Base-by-base conservation (phyloP, 2,797 vertebrate genomes). In the Cynopterus sphinx region DNA sequence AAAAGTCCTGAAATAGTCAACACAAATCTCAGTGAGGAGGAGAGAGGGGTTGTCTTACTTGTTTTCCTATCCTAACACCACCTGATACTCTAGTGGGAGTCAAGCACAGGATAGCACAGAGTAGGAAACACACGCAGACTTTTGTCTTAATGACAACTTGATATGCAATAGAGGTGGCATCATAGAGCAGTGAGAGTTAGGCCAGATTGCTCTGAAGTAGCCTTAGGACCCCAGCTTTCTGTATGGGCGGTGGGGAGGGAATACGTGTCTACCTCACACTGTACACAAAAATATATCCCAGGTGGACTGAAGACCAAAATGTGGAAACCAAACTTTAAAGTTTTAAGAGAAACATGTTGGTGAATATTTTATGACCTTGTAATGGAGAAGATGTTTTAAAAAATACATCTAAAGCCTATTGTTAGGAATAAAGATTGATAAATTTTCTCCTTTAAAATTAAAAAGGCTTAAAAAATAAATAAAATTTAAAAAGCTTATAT, bases 381-480 rank as follows among this genome's bases (percentile, higher is more conserved):
- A 81, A 49, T 16, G 9, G 49, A 49, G 46, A 81, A 28, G 15
- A 51, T 51, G 0, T n/a, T 53, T 74, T 24, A n/a, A 15, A 81
- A n/a, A 89, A 75, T 51, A 74, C 12, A 24, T 36, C 55, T 57
- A 26, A 93, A 84, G 43, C 71, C 21, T 78, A 39, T 41, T 33
- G 33, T 81, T 51, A 53, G 28, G 39, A 79, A 22, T 79, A 74
- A 84, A 51, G 51, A 53, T 53, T 36, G 9, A 59, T 33, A 61
- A 26, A 11, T 41, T 94, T 71, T 91, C 36, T 65, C 84, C 36
- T 93, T 57, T 41, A 73, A 11, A 65, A 87, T 65, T 24, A 77
- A 39, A 41, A 91, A 77, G 9, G 67, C 3, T 16, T 61, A 51
- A 49, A 16, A 49, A 49, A 12, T 15, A 46, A 49, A 49, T 49